Base-by-base conservation (phyloP, 2,888 invertebrate genomes). In the Scaptomyza polygonia region DNA sequence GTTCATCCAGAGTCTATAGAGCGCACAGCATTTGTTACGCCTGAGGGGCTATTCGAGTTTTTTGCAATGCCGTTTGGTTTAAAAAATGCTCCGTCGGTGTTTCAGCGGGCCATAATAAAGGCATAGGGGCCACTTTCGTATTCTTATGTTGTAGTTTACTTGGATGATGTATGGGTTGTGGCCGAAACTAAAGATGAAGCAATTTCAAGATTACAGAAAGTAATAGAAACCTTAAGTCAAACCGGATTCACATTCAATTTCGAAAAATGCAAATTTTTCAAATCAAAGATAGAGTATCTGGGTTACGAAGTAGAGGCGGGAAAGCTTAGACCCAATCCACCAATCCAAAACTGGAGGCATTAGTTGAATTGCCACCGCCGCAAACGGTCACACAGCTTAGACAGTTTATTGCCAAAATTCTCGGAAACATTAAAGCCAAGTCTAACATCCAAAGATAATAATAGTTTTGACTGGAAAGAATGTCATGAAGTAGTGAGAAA, bases 381-480 rank as follows among this genome's bases (percentile, higher is more conserved):
- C 42, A 30, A 30, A 36, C 45, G 16, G 39, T 55, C 16, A 27
- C 29, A 2, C n/a, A 14, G 11, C 9, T 55, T 27, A 18, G 62
- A 11, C 21, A 21, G 21, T 21, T 21, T 2, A 21, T 21, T 21
- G 8, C 16, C 32, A 4, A 34, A 34, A n/a, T 54, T 55, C 40
- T 54, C 45, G 12, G 30, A 34, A 30, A 27, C 40, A 12, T 32
- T 56, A 29, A 48, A 56, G 14, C 40, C 40, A 42, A 27, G 29
- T 39, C 40, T 42, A 11, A 64, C 52, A 6, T 62, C 44, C 14
- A n/a, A 36, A 14, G 44, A 49, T 8, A 55, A 44, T 7, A 62
- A 55, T 49, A 43, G 32, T 29, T 62, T 62, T 34, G 29, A 29
- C 8, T 29, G 29, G 29, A 29, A 29, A 29, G 29, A 29, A 29